phyloP scores from a whole-genome alignment of 2,888 invertebrate species.

The Cremastinae sp. region DNA sequence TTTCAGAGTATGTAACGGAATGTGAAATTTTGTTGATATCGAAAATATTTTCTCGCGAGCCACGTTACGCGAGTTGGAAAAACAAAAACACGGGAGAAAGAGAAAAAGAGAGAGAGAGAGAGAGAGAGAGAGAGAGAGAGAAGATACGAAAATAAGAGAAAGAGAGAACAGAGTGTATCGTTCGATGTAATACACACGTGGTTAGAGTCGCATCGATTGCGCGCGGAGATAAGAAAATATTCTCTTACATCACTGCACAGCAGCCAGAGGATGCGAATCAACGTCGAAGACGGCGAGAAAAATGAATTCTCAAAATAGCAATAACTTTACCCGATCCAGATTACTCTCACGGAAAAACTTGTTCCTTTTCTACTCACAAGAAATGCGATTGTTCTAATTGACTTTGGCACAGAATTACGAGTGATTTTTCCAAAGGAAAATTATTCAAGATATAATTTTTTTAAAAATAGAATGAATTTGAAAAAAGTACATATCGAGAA shows the following conservation, averaged over 20 bases:
- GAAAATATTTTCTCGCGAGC: background rate
- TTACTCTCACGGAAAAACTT: no score
- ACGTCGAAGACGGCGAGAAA: background rate
- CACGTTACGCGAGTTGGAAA: background rate
- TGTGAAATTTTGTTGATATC: no score
- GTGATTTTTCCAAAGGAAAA: no score
- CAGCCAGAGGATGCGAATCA: background rate
- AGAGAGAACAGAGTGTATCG: conserved; percentile 18
- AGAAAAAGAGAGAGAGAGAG: background rate
- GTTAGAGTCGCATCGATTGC: conserved; percentile 34
- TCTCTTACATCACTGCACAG: conserved; percentile 28
- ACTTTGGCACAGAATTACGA: no score
- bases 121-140: conserved; percentile 1
- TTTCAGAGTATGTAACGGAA: no score
- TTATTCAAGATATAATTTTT: no score
- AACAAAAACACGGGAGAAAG: background rate
- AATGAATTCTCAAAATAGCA: background rate
- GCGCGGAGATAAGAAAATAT: conserved; percentile 34
- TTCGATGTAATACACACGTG: conserved; percentile 15
- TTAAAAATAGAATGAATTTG: no score
- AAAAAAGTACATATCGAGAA: no score
- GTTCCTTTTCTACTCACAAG: no score
- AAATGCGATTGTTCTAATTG: no score
- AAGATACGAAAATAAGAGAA: no score
- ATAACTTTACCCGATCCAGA: no score